Conservation (phyloP, 2,888 invertebrate species). For the Coremacera marginata region DNA sequence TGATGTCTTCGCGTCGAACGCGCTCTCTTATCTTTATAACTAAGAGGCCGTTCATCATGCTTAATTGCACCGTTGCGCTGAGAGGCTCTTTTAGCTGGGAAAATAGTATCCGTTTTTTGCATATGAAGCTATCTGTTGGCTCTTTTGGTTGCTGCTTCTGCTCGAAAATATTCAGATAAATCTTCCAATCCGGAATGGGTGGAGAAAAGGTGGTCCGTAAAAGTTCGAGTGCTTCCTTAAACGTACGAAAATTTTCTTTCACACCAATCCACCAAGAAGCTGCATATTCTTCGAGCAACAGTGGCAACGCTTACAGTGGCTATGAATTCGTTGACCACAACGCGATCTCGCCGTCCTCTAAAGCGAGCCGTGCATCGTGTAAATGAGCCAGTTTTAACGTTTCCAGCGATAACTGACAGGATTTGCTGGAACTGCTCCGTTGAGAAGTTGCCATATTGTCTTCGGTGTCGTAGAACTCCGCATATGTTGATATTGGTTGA, state of each 20-base stretch:
- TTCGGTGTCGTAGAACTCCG: too few relatives aligned
- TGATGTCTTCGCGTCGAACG: not conserved
- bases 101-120: not conserved
- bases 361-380: too few relatives aligned
- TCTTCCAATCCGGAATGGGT: not conserved
- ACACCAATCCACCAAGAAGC: not conserved
- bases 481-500: too few relatives aligned
- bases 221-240: not conserved
- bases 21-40: not conserved
- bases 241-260: not conserved
- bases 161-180: not conserved
- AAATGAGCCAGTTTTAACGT: too few relatives aligned
- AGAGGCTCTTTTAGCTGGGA: not conserved
- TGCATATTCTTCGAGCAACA: too few relatives aligned
- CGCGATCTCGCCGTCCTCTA: too few relatives aligned
- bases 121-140: not conserved
- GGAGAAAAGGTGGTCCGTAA: not conserved
- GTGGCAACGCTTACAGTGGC: too few relatives aligned
- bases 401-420: too few relatives aligned
- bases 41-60: not conserved
- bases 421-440: too few relatives aligned
- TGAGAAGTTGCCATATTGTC: too few relatives aligned
- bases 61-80: not conserved
- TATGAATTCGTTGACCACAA: too few relatives aligned
- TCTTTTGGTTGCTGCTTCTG: constrained; percentile 1